Base-by-base conservation (phyloP, 2,888 invertebrate genomes). In the Leptopilina myrica region DNA sequence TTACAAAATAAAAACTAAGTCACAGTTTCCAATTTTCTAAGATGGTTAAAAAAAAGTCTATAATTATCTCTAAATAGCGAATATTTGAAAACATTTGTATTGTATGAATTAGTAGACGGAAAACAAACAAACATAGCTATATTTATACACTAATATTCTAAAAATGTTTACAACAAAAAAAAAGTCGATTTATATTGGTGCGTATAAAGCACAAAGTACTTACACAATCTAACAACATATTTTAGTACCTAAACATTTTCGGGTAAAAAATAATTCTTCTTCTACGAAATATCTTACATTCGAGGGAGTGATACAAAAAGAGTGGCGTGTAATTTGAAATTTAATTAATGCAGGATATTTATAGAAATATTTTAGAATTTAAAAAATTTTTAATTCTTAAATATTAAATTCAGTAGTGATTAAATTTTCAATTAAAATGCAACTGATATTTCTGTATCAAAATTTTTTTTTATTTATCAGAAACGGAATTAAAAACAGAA, bases 81-180 rank as follows among this genome's bases (percentile, higher is more conserved):
- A 67, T 49, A 49, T 67, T 67, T 67, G 46, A 67, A 67, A 43
- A 67, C n/a, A 67, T 67, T 49, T 46, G 67, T 67, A 67, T 49
- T 67, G 20, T 67, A 67, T 46, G 46, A 43, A 43, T 43, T 43
- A 49, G 20, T 49, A 49, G 15, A 67, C 1, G 20, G 20, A 20
- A 20, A 20, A 20, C 7, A 49, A 20, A 67, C 20, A 67, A 67
- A 49, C 46, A 67, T 67, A 67, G 69, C 9, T 69, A 69, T 69
- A 69, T 69, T 49, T 69, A 69, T 69, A 69, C 69, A 69, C 49
- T 46, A 26, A 66, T 66, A 69, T 69, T 69, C 49, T 69, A 67
- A 53, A 49, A 26, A 53, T 26, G 26, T 69, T 69, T 69, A 69
- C 69, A 53, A 69, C 69, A 53, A 20, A 69, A 26, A 53, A 49